Percentiles rank a stretch among this genome's conserved stretches.
Evolutionary conservation across 2,797 vertebrate genomes (phyloP).

Genomic region (Champsocephalus gunnari): DNA sequence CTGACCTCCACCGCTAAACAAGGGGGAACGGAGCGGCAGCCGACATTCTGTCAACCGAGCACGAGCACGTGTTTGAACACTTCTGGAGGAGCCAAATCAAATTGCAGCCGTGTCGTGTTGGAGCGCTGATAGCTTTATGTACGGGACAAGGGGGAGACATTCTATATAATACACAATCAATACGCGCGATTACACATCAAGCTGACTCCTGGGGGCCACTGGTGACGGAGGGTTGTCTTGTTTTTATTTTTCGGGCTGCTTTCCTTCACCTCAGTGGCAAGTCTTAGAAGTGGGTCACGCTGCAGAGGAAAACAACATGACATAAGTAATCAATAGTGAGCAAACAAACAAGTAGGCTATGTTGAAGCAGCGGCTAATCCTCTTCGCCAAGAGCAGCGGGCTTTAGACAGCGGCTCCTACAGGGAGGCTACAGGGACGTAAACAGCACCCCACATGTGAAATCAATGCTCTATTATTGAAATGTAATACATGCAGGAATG

Average conservation of each 20-base stretch:
- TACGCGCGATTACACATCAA: constrained; percentile 43
- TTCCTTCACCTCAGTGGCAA: constrained; percentile 15
- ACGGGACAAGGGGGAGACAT: neutral
- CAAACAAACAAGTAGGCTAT: constrained; percentile 56
- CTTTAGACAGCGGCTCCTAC: constrained; percentile 11
- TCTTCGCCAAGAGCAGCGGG: constrained; percentile 15
- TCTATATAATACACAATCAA: constrained; percentile 47
- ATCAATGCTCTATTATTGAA: constrained; percentile 18
- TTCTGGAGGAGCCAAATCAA: constrained; percentile 10
- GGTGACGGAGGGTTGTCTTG: neutral
- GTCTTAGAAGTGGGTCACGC: constrained; percentile 2
- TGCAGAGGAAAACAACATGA: constrained; percentile 39
- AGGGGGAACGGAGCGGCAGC: neutral
- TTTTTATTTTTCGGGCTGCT: neutral
- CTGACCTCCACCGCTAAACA: constrained; percentile 38
- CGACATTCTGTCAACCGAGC: constrained; percentile 22
- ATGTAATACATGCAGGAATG: constrained; percentile 14
- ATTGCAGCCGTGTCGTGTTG: constrained; percentile 7
- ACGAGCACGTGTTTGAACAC: constrained; percentile 3
- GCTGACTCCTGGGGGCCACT: constrained; percentile 4
- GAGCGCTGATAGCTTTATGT: constrained; percentile 19
- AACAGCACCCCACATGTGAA: constrained; percentile 11
- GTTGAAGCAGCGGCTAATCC: constrained; percentile 65
- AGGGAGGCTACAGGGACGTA: neutral
- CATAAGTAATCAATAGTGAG: constrained; percentile 63